Percentiles rank a stretch among this genome's conserved stretches.
phyloP scores from a whole-genome alignment of 2,113 vertebrate genomes.

The Mormyrus iriodes region DNA sequence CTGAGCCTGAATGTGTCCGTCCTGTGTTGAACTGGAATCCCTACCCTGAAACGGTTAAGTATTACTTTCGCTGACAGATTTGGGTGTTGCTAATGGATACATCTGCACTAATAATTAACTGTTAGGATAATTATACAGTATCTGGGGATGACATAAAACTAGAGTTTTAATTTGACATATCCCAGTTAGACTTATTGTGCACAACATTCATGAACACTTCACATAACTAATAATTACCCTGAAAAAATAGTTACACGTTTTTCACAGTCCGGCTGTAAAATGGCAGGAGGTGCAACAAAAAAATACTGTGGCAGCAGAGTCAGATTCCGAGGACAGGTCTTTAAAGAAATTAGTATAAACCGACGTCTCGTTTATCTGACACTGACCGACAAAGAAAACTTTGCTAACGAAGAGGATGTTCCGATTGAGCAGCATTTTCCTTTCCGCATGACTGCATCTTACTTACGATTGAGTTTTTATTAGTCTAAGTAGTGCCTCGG shows the following conservation, averaged over 20 bases:
- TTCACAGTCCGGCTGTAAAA: not conserved
- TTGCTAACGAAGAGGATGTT: not conserved
- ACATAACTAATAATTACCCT: not conserved
- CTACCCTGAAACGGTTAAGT: not conserved
- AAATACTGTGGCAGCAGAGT: not conserved
- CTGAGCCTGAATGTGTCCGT: not conserved
- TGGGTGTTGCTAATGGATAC: not conserved
- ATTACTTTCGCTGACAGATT: not conserved
- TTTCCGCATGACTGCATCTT: not conserved
- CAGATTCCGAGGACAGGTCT: not conserved
- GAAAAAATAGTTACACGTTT: not conserved
- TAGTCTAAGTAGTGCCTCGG: slow-evolving; percentile 5
- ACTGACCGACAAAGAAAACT: not conserved
- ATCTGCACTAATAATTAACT: not conserved
- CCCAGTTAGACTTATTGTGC: not conserved
- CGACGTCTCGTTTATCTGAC: not conserved
- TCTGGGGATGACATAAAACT: not conserved
- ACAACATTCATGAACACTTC: not conserved
- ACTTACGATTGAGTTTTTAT: slow-evolving; percentile 19
- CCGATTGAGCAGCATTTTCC: not conserved
- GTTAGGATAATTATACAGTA: not conserved
- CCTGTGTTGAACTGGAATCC: not conserved
- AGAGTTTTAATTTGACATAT: not conserved
- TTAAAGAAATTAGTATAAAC: not conserved
- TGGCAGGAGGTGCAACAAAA: not conserved